Conservation (phyloP, 1,140 invertebrate genomes). For the Trichogramma pretiosum region DNA sequence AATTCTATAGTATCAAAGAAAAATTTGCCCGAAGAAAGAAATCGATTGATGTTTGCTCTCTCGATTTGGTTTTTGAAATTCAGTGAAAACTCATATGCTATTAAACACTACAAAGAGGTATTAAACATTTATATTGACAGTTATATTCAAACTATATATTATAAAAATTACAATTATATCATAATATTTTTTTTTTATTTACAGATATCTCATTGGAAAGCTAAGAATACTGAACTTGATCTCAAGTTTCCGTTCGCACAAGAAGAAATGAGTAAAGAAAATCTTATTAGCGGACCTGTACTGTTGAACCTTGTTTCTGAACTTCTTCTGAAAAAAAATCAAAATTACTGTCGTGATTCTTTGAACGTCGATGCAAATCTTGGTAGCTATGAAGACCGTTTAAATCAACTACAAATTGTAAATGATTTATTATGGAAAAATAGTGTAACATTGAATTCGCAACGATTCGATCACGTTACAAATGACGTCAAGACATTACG, state of each 20-base stretch:
- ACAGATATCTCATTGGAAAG: constrained; percentile 11
- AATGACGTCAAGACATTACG: neutral
- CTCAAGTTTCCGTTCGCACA: constrained; percentile 17
- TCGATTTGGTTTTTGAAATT: constrained; percentile 23
- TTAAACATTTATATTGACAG: too few species aligned
- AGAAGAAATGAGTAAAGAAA: constrained; percentile 14
- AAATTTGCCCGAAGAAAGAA: neutral
- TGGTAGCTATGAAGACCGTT: too few species aligned
- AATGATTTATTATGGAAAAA: constrained; percentile 20
- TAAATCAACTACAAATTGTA: constrained; percentile 22
- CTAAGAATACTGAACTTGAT: constrained; percentile 19
- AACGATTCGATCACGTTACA: too few species aligned
- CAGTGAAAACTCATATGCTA: constrained; percentile 21
- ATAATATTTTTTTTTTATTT: too few species aligned
- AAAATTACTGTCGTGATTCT: constrained; percentile 30
- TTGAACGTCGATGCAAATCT: constrained; percentile 30
- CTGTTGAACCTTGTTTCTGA: constrained; percentile 38
- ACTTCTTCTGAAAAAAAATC: constrained; percentile 47
- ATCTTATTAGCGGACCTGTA: constrained; percentile 27
- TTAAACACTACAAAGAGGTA: constrained; percentile 20
- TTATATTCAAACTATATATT: too few species aligned
- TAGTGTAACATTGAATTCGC: too few species aligned
- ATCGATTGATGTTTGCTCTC: constrained; percentile 22
- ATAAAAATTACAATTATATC: neutral
- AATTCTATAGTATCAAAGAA: constrained; percentile 18